These are phyloP conservation scores for Panagrolaimus sp. DNA, from an alignment of 1,140 invertebrate genomes.

Conservation along the genomic window DNA sequence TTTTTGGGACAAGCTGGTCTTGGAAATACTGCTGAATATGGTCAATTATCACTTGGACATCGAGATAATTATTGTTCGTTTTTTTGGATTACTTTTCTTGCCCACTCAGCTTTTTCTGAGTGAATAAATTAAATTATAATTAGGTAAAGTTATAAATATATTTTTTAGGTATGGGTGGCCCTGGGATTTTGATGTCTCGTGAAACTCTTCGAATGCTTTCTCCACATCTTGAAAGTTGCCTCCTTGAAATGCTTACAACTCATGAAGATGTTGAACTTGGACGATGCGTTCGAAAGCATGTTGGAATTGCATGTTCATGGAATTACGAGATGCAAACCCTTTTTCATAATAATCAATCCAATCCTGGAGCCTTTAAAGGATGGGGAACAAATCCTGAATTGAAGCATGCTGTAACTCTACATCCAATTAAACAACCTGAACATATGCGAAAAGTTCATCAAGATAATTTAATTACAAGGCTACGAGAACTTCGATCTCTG, in stretches of 20 bases:
- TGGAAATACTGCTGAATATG: slow-evolving; percentile 76
- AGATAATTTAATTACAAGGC: slow-evolving; percentile 57
- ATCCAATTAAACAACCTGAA: slow-evolving; percentile 84
- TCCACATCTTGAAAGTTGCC: slow-evolving; percentile 69
- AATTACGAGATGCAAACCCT: slow-evolving; percentile 99
- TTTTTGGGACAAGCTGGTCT: slow-evolving; percentile 64
- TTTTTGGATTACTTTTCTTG: too few species aligned
- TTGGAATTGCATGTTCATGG: slow-evolving; percentile 92
- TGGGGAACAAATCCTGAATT: slow-evolving; percentile 75
- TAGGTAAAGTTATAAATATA: too few species aligned
- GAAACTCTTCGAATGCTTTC: slow-evolving; percentile 62
- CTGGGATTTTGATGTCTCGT: slow-evolving; percentile 75
- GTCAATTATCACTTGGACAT: slow-evolving; percentile 78
- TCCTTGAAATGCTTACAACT: slow-evolving; percentile 86
- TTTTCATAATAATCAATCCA: slow-evolving; percentile 89
- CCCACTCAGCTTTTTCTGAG: too few species aligned
- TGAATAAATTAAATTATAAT: too few species aligned
- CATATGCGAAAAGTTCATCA: slow-evolving; percentile 82
- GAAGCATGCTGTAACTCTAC: slow-evolving; percentile 84
- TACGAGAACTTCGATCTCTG: slow-evolving; percentile 60
- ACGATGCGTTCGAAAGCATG: slow-evolving; percentile 85
- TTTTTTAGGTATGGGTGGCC: slow-evolving; percentile 99
- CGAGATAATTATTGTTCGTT: slow-evolving; percentile 90
- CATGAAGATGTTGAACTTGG: slow-evolving; percentile 98
- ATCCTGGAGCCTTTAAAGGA: slow-evolving; percentile 73